Evolutionary conservation across 2,797 vertebrate genomes (phyloP), one percentile per base, ranked within the genome.

Genomic region (Onychomys leucogaster): DNA sequence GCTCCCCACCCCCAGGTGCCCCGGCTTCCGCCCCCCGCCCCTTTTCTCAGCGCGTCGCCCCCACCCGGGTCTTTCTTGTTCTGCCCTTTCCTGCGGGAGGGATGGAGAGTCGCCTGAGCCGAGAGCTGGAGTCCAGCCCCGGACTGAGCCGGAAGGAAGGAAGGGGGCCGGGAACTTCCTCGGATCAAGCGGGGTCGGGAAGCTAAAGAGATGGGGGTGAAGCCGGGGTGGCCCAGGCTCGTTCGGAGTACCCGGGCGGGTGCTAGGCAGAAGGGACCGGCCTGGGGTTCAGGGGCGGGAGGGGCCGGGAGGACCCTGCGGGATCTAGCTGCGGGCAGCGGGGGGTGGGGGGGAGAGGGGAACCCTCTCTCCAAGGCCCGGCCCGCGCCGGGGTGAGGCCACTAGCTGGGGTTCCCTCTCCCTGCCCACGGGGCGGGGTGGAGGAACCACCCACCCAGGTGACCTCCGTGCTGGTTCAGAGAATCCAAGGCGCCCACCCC

Each of bases 121-220:
- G 1, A 57, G 75, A 78, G 91, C 86, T 5, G 63, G 78, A 90
- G 89, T 87, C 94, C 92, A 52, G 77, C 43, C 85, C n/a, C 0
- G 49, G 85, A 81, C 78, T n/a, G 21, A 65, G 92, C 78, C 85
- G 92, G 89, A 96, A 96, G 96, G 89, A 96, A 96, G 96, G 92
- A 95, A 85, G 92, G 89, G 88, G 85, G 32, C 90, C 34, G 37
- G n/a, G 93, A 82, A 97, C 88, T 94, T 95, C 93, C 80, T 69
- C 1, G 67, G 95, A 85, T 91, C 77, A 76, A 67, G 41, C 77
- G 55, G 81, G 87, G 90, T 82, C 34, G 89, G 34, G 32, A 61
- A 49, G 46, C 52, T 88, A 63, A 32, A 61, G 63, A 61, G 89
- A 5, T 32, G 80, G 59, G 21, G 27, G 37, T 1, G 14, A 83